Evolutionary conservation across 2,113 vertebrate genomes (phyloP), one percentile per base, ranked within the genome.

Genomic region (Xiphias gladius): DNA sequence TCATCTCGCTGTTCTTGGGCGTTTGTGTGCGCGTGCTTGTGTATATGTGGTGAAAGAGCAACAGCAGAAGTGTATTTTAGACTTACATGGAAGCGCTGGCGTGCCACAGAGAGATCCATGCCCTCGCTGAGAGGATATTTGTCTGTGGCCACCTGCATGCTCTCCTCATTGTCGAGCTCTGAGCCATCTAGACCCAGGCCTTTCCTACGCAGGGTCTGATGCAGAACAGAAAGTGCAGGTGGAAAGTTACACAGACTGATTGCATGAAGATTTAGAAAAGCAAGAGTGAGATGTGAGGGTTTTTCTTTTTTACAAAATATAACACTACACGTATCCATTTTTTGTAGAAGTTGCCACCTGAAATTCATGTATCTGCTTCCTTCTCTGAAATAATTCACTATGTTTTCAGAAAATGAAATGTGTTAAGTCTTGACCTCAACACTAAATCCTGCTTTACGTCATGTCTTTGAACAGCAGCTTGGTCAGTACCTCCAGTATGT

Each of bases 171-270:
- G 79, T 98, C 97, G 61, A 97, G 67, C 86, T 97, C 97, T 0
- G 95, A 89, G 74, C 92, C 85, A 0, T 98, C 97, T 2, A 97
- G 86, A 5, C 96, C 96, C 63, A 98, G 57, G 4, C 97, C 97
- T 81, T 98, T 98, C 88, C 97, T 96, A 65, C 96, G 97, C 91
- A 99, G 93, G 0, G 97, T 98, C 98, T 99, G 88, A 79, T 10
- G 30, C 73, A 79, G 24, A 79, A 81, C 54, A 80, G 55, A 78
- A 61, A 75, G 74, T 11, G 59, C 35, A 64, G 1, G 26, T 1
- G 7, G 20, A 71, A 64, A 86, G 77, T 22, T 5, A 58, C 6
- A 28, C 59, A 41, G 55, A 61, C 39, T 5, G 62, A 58, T 3
- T 30, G 2, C 5, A 83, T 5, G 3, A 39, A 13, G 7, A 20